Evolutionary conservation across 2,888 invertebrate genomes (phyloP), one percentile per base, ranked within the genome.

Genomic region (Nowickia ferox): DNA sequence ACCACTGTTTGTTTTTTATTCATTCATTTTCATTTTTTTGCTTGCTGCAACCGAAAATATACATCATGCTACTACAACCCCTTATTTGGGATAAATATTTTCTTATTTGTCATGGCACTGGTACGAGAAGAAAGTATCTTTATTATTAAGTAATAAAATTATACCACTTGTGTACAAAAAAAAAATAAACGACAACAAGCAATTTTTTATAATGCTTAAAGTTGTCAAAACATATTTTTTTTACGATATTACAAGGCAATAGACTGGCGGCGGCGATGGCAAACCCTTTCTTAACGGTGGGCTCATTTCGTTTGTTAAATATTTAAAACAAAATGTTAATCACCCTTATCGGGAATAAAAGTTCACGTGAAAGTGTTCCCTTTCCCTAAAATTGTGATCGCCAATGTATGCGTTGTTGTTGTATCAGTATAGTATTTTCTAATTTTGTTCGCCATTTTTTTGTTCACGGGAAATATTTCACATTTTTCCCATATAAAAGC

Each of bases 121-220:
- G 75, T 90, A 75, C 10, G 15, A 75, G 51, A 19, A 63, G 63
- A 42, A n/a, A 44, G 57, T 61, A 89, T 78, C 78, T 90, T 90
- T 89, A 91, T 91, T 91, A 91, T 92, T 91, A 90, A 91, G 91
- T 91, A 92, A 91, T 92, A 92, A 91, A 91, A 91, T 91, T 91
- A 90, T 92, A 91, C 89, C 92, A 91, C 91, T 92, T 91, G 91
- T 87, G 88, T 87, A 68, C 15, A 69, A 74, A 72, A 76, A 74
- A 59, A 87, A 87, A 86, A 81, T n/a, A n/a, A 30, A 30, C 5
- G 84, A 87, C 81, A 85, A 88, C 84, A 86, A 88, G 88, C 89
- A 88, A 92, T 92, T 91, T 91, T 91, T 91, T 91, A 91, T 89
- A 90, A 89, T 88, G 76, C 88, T 82, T 89, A 90, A 86, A 90